A percentile compares a stretch with the other conserved stretches of the same genome.
Evolutionary conservation across 2,797 vertebrate species (phyloP).

Genomic region (Anguilla marmorata): DNA sequence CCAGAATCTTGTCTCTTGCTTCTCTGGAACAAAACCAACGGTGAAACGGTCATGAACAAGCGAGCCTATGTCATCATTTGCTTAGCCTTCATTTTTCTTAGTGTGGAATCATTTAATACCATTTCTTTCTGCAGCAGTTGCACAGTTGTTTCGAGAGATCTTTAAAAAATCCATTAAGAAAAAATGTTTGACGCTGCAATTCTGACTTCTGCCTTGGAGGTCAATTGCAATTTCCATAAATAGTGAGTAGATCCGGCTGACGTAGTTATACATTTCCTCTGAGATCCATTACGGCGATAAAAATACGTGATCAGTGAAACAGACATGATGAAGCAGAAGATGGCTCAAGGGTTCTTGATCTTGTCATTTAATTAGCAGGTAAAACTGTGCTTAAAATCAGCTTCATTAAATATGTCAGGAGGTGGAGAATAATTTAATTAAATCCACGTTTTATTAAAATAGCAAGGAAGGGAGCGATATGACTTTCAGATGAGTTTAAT

Average conservation of each 20-base stretch:
- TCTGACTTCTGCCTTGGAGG: background rate
- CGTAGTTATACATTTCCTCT: conserved; percentile 19
- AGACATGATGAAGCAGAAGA: conserved; percentile 25
- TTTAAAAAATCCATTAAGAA: background rate
- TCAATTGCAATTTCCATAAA: background rate
- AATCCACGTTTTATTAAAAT: background rate
- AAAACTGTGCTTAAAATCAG: background rate
- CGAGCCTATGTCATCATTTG: background rate
- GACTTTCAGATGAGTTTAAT: too few species aligned
- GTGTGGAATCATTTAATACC: background rate
- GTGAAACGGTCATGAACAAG: background rate
- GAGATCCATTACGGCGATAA: background rate
- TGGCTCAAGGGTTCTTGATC: background rate
- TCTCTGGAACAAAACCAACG: conserved; percentile 56
- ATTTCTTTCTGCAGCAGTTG: background rate
- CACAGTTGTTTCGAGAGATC: background rate
- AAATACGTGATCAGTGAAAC: background rate
- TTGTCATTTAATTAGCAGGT: background rate
- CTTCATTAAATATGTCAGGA: background rate
- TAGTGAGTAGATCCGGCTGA: background rate
- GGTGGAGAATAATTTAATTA: background rate
- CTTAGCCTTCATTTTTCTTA: background rate
- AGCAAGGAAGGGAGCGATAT: background rate
- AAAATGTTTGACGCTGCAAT: conserved; percentile 8
- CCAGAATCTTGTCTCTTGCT: conserved; percentile 69